Base-by-base conservation (phyloP, 2,797 vertebrate genomes). In the Amblyopsis hoosieri region DNA sequence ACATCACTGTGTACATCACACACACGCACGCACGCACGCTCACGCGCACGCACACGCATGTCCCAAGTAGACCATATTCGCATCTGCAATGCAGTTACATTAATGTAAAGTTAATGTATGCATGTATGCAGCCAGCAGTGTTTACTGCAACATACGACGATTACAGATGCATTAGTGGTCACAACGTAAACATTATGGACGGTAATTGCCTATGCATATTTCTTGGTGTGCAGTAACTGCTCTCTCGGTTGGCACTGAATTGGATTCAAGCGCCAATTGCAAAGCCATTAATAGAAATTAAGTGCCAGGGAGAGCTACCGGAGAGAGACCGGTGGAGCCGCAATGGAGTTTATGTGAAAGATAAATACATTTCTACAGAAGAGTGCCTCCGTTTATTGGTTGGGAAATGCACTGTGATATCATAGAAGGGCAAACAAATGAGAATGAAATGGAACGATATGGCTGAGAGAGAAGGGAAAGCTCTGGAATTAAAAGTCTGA, bases 261-360 rank as follows among this genome's bases (percentile, higher is more conserved):
- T 88, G 84, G 87, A 90, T 90, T 90, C 57, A 52, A 87, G 87
- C 75, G 79, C 74, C 87, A 83, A 88, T 92, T 88, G 88, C 87
- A 85, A 79, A 87, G 88, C 85, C 90, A 93, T 92, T 93, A 93
- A 93, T 93, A 93, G 90, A 93, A 91, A 93, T 93, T 91, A 92
- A 93, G 86, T 90, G 87, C 82, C 84, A 81, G 80, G 64, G 62
- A 91, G 83, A 90, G 83, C 84, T 88, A 89, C 86, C 90, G 87
- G 76, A 91, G 90, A 83, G 84, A 89, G 87, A 90, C 89, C 81
- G 70, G 75, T 79, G 81, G 80, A 84, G 88, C 83, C 69, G 65
- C 85, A 88, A 87, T 84, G 78, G 86, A 91, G 90, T 90, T 89
- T 85, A 90, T 92, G 86, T 86, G 86, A 89, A 90, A 92, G 91